Evolutionary conservation across 2,797 vertebrate species (phyloP), one percentile per base, ranked within the genome.

Genomic region (Diplodus puntazzo): DNA sequence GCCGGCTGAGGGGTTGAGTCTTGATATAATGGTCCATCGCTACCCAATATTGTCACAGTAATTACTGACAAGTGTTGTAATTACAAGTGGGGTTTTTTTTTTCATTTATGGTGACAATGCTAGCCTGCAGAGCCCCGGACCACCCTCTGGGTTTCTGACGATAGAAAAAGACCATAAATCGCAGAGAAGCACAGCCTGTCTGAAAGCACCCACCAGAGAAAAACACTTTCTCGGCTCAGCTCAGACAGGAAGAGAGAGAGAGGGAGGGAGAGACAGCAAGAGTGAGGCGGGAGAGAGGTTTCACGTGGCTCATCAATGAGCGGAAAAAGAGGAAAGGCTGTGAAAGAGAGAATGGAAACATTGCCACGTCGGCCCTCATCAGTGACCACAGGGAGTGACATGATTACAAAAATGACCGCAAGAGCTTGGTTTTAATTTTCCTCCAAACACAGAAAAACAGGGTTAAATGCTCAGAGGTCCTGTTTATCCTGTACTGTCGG

Each of bases 321-420:
- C 45, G 54, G 45, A 57, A 75, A 83, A 48, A 59, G 17, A 67
- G 45, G 45, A 46, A 75, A 48, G 46, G 63, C 70, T 76, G 48
- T 48, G 80, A 86, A 88, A 83, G 53, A 34, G 21, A 75, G 62
- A 61, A 55, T 73, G 75, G 79, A 89, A 72, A 87, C 57, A 86
- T 57, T 91, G 90, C 87, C 89, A 93, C 85, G 88, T 92, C 90
- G 85, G 79, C 70, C 75, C 69, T 70, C 25, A 64, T 83, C 68
- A 65, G n/a, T 43, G 71, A 71, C 78, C 80, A 76, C 30, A 62
- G 42, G 42, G 54, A 53, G 14, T 75, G 39, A 39, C 39, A 39
- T 39, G 60, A 67, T 11, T 27, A 21, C 39, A 45, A 50, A 70
- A 25, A 58, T 49, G 4, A 68, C 39, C 45, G 34, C 23, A 60